Base-by-base conservation (phyloP, 2,888 invertebrate genomes). In the Norana najaformis region DNA sequence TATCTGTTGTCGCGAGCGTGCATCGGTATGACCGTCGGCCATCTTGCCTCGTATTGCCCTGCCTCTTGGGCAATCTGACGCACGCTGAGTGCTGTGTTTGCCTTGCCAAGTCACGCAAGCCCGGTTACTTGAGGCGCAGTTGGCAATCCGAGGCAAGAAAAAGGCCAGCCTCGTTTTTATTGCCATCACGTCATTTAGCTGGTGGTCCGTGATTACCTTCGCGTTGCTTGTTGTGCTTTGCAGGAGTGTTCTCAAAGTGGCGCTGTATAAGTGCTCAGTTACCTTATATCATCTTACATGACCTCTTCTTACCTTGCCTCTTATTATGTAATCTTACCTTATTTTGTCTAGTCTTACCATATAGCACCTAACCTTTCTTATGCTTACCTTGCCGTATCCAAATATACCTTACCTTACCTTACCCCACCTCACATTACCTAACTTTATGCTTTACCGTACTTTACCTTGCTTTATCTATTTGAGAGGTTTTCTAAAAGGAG, bases 81-180 rank as follows among this genome's bases (percentile, higher is more conserved):
- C 69, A 69, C 8, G 69, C 69, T 69, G 69, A 69, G 69, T 69
- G 69, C 69, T 69, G 69, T 69, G n/a, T 69, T 69, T 69, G 69
- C n/a, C 30, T 69, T 69, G 69, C 69, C 69, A n/a, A 30, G 69
- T 69, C 69, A 69, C 69, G 69, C 69, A 30, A 69, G 69, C 1
- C n/a, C n/a, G 8, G 69, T 3, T 30, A 4, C 53, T 16, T 2
- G 35, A 89, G 8, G 8, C n/a, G 69, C 8, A n/a, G 69, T n/a
- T 69, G 69, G 69, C 69, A 0, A n/a, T 69, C 18, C 6, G 30
- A 30, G 69, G 69, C 69, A 69, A 69, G 69, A n/a, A n/a, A n/a
- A n/a, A 69, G 30, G n/a, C 69, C 69, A 69, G n/a, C 69, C 30
- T n/a, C n/a, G n/a, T n/a, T n/a, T n/a, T 69, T 69, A 69, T 69